Conservation (phyloP, 2,113 vertebrate genomes). For the Collichthys lucidus region DNA sequence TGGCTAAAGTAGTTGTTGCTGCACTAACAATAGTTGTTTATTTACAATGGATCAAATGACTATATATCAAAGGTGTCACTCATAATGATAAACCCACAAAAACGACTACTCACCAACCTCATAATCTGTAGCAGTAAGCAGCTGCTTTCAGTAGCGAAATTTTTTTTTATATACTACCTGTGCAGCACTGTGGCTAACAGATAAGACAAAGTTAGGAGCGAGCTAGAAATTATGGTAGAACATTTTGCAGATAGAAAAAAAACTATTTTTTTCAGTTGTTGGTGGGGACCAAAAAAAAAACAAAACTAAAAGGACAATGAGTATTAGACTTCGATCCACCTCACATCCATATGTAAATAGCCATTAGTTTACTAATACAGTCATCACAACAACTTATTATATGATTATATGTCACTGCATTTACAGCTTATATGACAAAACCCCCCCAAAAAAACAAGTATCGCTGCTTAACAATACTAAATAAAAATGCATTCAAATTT, state of each 20-base stretch:
- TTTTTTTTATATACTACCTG: no score
- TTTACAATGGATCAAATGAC: neutral
- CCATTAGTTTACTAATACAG: no score
- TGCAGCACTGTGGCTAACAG: neutral
- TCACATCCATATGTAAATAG: no score
- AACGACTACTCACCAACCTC: neutral
- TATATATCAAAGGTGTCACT: neutral
- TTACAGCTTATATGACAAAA: no score
- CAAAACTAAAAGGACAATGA: neutral
- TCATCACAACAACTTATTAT: neutral
- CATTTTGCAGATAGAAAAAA: neutral
- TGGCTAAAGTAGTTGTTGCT: neutral
- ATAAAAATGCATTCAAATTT: no score
- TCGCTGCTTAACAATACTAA: no score
- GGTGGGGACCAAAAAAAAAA: neutral
- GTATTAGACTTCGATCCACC: no score
- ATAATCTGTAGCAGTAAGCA: neutral
- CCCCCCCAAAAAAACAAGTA: no score
- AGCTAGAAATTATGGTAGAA: no score
- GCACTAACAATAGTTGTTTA: neutral
- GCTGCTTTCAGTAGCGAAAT: neutral
- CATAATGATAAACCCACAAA: neutral
- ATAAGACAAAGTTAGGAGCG: neutral
- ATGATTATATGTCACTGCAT: no score
- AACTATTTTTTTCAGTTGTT: neutral